Percentiles rank a stretch among this genome's conserved stretches.
Evolutionary conservation across 2,113 vertebrate species (phyloP).

Genomic region (Psophia crepitans): DNA sequence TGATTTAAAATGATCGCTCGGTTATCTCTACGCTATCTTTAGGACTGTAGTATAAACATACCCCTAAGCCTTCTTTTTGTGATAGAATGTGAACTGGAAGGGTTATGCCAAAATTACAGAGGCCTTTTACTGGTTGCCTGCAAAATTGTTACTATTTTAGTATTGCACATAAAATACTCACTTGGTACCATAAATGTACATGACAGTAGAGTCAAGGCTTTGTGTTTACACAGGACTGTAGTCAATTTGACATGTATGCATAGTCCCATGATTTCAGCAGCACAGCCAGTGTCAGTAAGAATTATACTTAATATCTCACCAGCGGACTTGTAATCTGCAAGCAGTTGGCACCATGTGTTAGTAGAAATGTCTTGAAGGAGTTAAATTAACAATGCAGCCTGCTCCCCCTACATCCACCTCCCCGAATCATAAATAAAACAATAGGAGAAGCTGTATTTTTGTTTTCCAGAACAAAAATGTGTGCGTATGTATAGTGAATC

Average conservation of each 20-base stretch:
- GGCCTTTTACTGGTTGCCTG: not conserved
- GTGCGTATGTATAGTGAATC: accelerated
- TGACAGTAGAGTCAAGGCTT: not conserved
- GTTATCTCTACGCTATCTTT: not conserved
- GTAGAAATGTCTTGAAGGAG: not conserved
- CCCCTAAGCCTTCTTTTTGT: not conserved
- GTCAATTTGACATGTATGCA: not conserved
- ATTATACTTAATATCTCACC: not conserved
- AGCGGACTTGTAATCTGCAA: not conserved
- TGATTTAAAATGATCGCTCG: not conserved
- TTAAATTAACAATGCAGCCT: not conserved
- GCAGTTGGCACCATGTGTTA: accelerated
- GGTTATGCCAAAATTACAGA: not conserved
- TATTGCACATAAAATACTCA: not conserved
- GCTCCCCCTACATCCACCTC: not conserved
- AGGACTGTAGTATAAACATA: not conserved
- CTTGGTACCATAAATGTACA: not conserved
- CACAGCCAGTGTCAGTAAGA: not conserved
- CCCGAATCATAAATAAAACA: not conserved
- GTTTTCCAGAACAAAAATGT: not conserved
- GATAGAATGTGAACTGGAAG: not conserved
- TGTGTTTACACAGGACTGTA: not conserved
- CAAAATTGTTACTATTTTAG: not conserved
- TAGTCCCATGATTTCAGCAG: not conserved
- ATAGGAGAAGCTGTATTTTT: not conserved